Evolutionary conservation across 2,888 invertebrate species (phyloP).

Genomic region (Agrochola lota): DNA sequence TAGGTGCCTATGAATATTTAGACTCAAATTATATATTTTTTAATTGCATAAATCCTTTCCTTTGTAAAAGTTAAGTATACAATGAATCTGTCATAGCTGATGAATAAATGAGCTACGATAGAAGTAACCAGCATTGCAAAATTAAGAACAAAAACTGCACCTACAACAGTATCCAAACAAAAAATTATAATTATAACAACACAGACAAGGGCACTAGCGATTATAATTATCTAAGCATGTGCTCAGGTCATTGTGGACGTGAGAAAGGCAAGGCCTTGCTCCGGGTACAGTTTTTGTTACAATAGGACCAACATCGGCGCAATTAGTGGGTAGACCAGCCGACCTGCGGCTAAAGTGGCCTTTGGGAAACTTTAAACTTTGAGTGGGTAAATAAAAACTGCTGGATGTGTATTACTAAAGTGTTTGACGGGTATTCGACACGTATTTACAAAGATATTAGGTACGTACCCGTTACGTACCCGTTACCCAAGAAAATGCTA

Average conservation of each 20-base stretch:
- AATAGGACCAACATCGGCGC: conserved; percentile 46
- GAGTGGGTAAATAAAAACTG: conserved; percentile 8
- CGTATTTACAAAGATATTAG: not conserved
- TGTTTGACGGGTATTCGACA: not conserved
- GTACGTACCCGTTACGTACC: no score
- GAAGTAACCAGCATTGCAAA: conserved; percentile 3
- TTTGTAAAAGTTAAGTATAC: not conserved
- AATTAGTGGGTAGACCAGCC: conserved; percentile 42
- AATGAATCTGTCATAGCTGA: not conserved
- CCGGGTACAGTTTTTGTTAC: conserved; percentile 56
- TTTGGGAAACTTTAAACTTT: conserved; percentile 24
- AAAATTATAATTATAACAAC: conserved; percentile 44
- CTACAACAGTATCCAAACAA: conserved; percentile 38
- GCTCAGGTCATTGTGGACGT: conserved; percentile 60
- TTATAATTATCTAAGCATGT: conserved; percentile 64
- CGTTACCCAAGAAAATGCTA: no score
- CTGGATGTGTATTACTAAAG: not conserved
- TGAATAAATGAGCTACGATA: not conserved
- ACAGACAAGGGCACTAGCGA: conserved; percentile 56
- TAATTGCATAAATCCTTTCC: not conserved
- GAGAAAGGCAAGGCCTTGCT: conserved; percentile 67
- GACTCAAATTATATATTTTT: not conserved
- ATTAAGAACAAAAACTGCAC: conserved; percentile 8
- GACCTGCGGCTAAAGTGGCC: conserved; percentile 16
- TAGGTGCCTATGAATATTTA: not conserved